Percentiles rank a stretch among this genome's conserved stretches.
Evolutionary conservation across 2,888 invertebrate genomes (phyloP).

Genomic region (Zhengitettix transpicula): DNA sequence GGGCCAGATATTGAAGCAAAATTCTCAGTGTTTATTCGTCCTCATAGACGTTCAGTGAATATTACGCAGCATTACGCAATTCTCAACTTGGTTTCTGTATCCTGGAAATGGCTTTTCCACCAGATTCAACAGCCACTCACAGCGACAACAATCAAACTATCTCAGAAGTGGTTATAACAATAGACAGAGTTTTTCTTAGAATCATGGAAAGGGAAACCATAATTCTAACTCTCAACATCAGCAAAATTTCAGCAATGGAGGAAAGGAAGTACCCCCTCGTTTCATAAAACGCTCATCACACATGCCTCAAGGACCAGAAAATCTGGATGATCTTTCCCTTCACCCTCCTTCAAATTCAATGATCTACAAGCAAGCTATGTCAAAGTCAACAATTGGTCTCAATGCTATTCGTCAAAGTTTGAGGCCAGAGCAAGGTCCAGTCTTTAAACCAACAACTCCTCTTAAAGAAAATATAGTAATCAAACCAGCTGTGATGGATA

Average conservation of each 20-base stretch:
- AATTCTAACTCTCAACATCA: slow-evolving; percentile 18
- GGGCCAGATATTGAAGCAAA: too few species aligned
- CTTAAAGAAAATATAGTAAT: slow-evolving; percentile 54
- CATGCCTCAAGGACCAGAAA: slow-evolving; percentile 35
- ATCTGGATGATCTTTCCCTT: slow-evolving; percentile 64
- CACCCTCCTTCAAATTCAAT: slow-evolving; percentile 81
- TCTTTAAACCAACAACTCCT: slow-evolving; percentile 31
- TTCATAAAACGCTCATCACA: slow-evolving; percentile 65
- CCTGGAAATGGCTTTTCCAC: slow-evolving; percentile 7
- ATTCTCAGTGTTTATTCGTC: too few species aligned
- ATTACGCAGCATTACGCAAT: slow-evolving; percentile 44
- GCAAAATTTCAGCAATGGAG: slow-evolving; percentile 30
- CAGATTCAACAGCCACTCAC: background rate
- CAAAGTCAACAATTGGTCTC: slow-evolving; percentile 33
- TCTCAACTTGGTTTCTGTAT: slow-evolving; percentile 28
- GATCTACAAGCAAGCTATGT: slow-evolving; percentile 54
- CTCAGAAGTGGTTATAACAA: slow-evolving; percentile 17
- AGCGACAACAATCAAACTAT: slow-evolving; percentile 22
- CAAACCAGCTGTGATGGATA: slow-evolving; percentile 64
- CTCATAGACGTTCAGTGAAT: too few species aligned
- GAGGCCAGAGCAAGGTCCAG: slow-evolving; percentile 20
- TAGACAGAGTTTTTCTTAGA: slow-evolving; percentile 15
- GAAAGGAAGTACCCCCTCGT: slow-evolving; percentile 56
- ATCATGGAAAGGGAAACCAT: slow-evolving; percentile 23
- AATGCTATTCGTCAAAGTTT: slow-evolving; percentile 4